Conservation (phyloP, 2,113 vertebrate genomes). For the Siniperca knerii region DNA sequence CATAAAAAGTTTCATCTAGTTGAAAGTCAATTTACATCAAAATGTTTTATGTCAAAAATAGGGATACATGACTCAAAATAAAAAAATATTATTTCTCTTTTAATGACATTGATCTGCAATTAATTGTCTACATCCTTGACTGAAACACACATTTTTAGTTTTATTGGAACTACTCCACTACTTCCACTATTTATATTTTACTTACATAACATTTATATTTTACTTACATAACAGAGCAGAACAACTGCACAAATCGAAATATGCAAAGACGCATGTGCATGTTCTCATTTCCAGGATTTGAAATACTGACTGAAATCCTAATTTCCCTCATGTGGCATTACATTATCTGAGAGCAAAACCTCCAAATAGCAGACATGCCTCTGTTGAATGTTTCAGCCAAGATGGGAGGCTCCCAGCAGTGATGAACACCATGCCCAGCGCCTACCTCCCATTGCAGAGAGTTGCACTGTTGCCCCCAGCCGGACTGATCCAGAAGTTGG, state of each 20-base stretch:
- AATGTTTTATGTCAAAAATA: neutral
- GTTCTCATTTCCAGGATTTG: neutral
- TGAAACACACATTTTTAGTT: neutral
- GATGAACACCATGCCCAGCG: neutral
- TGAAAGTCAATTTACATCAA: no score
- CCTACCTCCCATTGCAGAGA: conserved; percentile 47
- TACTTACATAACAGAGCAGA: neutral
- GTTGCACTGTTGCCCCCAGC: rapidly evolving
- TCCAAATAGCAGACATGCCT: neutral
- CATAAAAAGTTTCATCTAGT: neutral
- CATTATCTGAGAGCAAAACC: neutral
- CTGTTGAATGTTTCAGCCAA: conserved; percentile 32
- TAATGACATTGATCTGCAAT: neutral
- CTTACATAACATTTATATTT: neutral
- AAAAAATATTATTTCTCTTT: neutral
- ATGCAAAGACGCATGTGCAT: neutral
- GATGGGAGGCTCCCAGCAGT: no score
- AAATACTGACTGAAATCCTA: conserved; percentile 5
- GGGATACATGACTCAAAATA: no score
- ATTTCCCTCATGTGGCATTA: neutral
- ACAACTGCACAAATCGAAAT: no score
- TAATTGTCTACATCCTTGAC: neutral
- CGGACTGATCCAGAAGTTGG: neutral
- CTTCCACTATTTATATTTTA: neutral
- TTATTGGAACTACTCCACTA: neutral